Conservation (phyloP, 2,797 vertebrate species). For the Alosa sapidissima region DNA sequence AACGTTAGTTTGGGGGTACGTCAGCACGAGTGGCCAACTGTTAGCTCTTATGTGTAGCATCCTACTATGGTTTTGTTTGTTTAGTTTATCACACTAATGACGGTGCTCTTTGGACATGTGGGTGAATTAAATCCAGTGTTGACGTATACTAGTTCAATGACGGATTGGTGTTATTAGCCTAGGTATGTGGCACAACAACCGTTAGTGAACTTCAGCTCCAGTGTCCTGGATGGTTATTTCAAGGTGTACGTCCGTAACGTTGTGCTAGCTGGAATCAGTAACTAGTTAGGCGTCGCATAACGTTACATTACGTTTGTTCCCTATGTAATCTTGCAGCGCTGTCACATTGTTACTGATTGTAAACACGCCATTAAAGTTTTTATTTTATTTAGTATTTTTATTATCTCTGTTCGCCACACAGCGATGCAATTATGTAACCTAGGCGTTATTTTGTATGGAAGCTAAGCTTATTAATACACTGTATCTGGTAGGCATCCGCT, state of each 20-base stretch:
- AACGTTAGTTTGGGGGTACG: not conserved
- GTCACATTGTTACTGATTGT: not conserved
- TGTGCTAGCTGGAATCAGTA: not conserved
- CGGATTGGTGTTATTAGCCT: not conserved
- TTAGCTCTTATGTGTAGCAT: not conserved
- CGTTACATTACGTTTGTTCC: not conserved
- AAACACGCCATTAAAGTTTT: not conserved
- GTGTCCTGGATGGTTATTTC: constrained; percentile 5
- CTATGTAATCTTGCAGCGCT: not conserved
- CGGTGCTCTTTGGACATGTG: not conserved
- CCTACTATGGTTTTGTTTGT: not conserved
- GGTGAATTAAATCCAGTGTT: not conserved
- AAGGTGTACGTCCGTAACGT: not conserved
- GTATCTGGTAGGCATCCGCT: not conserved
- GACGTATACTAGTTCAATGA: not conserved
- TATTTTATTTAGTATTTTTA: not conserved
- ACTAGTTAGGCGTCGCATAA: not conserved
- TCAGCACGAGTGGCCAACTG: not conserved
- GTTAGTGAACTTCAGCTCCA: not conserved
- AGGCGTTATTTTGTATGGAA: not conserved
- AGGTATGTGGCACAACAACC: not conserved
- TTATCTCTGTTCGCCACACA: not conserved
- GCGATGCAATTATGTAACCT: not conserved
- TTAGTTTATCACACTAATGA: not conserved
- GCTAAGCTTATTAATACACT: not conserved